Evolutionary conservation across 2,113 vertebrate genomes (phyloP), one percentile per base, ranked within the genome.

Genomic region (Ardeotis arabs): DNA sequence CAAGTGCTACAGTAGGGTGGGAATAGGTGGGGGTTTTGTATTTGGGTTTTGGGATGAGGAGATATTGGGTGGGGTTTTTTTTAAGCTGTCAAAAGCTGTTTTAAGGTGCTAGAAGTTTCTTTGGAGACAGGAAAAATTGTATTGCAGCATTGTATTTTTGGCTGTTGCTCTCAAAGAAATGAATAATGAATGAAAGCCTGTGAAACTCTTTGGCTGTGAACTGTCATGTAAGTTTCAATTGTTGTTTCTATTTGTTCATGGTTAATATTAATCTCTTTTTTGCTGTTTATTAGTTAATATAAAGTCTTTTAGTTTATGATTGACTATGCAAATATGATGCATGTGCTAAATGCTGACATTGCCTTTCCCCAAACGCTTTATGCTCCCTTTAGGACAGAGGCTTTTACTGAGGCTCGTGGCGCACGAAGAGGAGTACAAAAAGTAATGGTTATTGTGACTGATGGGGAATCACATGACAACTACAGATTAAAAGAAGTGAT

Each of bases 371-470:
- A n/a, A 97, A 91, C 12, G 0, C 25, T 96, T 87, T 95, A 55
- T 95, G 56, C 14, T 85, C 22, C 17, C 58, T 91, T 93, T 95
- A 99, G 99, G 97, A 97, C 97, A 87, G 99, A 99, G 90, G 99
- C 99, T 50, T 99, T 99, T 97, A 99, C 98, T 72, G 98, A 97
- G 87, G 98, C 98, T 94, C 97, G 98, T 4, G 99, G 99, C 1
- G 99, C 99, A 8, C 97, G 99, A 67, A 97, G 94, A 49, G 99
- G 98, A 37, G 99, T 99, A 39, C 99, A 99, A 81, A 99, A 99
- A 95, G 98, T 99, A 76, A 99, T 99, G 99, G 99, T 99, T 87
- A 99, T 99, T 80, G 99, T 99, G 95, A 99, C 99, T 6, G 99
- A 99, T 44, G 99, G 99, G 39, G 99, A 99, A 96, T 99, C 99